A percentile compares a stretch with the other conserved stretches of the same genome.
Evolutionary conservation across 2,113 vertebrate genomes (phyloP).

Genomic region (Sphyrna mokarran): DNA sequence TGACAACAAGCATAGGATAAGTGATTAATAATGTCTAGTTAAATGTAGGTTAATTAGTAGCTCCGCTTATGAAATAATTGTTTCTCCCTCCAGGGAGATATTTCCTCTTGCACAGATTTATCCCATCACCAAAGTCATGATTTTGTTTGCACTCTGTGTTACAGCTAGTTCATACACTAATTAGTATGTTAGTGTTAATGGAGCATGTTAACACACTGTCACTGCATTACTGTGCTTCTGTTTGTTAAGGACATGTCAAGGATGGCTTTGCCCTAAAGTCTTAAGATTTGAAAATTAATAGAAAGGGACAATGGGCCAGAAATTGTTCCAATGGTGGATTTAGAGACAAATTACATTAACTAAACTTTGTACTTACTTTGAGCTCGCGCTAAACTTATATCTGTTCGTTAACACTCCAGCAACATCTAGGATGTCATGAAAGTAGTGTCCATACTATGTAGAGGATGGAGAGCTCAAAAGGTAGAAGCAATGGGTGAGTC

Average conservation of each 20-base stretch:
- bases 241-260: slow-evolving; percentile 25
- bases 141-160: slow-evolving; percentile 21
- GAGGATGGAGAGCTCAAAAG: neutral
- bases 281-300: neutral
- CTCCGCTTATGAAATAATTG: slow-evolving; percentile 33
- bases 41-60: slow-evolving; percentile 33
- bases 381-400: neutral
- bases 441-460: neutral
- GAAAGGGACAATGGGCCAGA: neutral
- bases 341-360: neutral
- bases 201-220: slow-evolving; percentile 7
- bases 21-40: slow-evolving; percentile 27
- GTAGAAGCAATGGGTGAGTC: neutral
- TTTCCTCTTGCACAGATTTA: neutral
- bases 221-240: neutral
- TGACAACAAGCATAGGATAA: neutral
- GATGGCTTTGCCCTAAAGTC: neutral
- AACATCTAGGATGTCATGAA: neutral
- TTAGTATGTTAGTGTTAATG: slow-evolving; percentile 31
- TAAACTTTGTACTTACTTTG: neutral
- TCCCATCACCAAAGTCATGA: slow-evolving; percentile 13
- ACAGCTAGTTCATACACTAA: slow-evolving; percentile 15
- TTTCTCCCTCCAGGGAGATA: slow-evolving; percentile 1
- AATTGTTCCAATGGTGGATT: neutral
- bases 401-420: neutral